Evolutionary conservation across 2,797 vertebrate genomes (phyloP).

Genomic region (Trachurus trachurus): DNA sequence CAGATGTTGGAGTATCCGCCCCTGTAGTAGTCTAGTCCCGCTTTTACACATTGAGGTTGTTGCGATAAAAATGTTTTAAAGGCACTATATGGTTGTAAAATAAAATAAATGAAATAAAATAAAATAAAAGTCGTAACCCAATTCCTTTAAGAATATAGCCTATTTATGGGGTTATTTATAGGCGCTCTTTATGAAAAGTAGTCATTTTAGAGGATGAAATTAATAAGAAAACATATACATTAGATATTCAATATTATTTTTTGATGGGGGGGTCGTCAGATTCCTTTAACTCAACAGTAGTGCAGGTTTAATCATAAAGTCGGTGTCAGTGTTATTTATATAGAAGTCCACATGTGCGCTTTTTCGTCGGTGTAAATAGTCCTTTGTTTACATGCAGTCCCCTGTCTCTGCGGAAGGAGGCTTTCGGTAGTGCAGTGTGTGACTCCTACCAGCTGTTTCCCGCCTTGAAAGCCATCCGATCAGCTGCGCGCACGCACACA

Average conservation of each 20-base stretch:
- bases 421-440: slow-evolving; percentile 89
- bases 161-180: background rate
- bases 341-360: slow-evolving; percentile 9
- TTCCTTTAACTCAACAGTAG: background rate
- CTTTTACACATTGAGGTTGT: slow-evolving; percentile 13
- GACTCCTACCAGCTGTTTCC: slow-evolving; percentile 99
- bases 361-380: slow-evolving; percentile 81
- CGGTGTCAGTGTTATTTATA: background rate
- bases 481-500: slow-evolving; percentile 90
- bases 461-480: slow-evolving; percentile 97
- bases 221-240: background rate
- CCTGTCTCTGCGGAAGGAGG: slow-evolving; percentile 89
- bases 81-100: background rate
- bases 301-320: background rate
- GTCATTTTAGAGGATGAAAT: background rate
- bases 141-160: background rate
- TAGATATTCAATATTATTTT: background rate
- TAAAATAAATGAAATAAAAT: too few species aligned
- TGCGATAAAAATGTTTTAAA: background rate
- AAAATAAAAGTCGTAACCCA: background rate
- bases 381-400: slow-evolving; percentile 96
- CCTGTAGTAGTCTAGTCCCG: slow-evolving; percentile 36
- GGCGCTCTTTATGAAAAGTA: too few species aligned
- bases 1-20: slow-evolving; percentile 72
- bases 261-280: background rate